Evolutionary conservation across 2,113 vertebrate genomes (phyloP), one percentile per base, ranked within the genome.

Genomic region (Scytalopus superciliaris): DNA sequence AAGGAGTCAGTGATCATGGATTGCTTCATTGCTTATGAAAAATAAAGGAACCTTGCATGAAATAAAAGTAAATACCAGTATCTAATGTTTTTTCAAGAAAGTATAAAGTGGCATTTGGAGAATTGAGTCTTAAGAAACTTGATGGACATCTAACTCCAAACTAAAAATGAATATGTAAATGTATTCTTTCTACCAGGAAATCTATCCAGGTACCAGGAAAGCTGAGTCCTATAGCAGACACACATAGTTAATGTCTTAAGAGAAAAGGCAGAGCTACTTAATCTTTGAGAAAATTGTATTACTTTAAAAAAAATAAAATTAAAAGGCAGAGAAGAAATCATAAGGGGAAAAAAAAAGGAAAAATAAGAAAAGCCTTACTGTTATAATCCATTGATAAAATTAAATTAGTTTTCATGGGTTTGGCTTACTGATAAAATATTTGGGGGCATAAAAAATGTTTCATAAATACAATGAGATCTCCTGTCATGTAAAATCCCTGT

Each of bases 271-370:
- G 42, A 63, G n/a, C 9, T 73, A 35, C 15, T 24, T 69, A 81
- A 62, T n/a, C 23, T 62, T 80, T 62, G 21, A 62, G 37, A 60
- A 80, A 91, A 56, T 33, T 15, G 3, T 57, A 42, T 13, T 3
- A 52, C 33, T 75, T 68, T 60, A 83, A 68, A 49, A 89, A 44
- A 33, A 19, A 1, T 7, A 31, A 30, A 35, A 31, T 10, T 35
- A 35, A 47, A 89, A 47, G n/a, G 24, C 24, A 72, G 13, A 33
- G 16, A 56, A 75, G 10, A 45, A 80, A 49, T 1, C 11, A 68
- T 37, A 42, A 50, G 30, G 3, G 2, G 10, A 47, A 15, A 39
- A 17, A 28, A 3, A 27, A 28, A 11, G 1, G 1, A 19, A 49
- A 53, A 39, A 37, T 4, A 82, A 53, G 3, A 62, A 60, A 90